Percentiles rank a stretch among this genome's conserved stretches.
These are phyloP conservation scores for Pseudorectes ferrugineus DNA, from an alignment of 2,113 vertebrate species.

Conservation along the genomic window DNA sequence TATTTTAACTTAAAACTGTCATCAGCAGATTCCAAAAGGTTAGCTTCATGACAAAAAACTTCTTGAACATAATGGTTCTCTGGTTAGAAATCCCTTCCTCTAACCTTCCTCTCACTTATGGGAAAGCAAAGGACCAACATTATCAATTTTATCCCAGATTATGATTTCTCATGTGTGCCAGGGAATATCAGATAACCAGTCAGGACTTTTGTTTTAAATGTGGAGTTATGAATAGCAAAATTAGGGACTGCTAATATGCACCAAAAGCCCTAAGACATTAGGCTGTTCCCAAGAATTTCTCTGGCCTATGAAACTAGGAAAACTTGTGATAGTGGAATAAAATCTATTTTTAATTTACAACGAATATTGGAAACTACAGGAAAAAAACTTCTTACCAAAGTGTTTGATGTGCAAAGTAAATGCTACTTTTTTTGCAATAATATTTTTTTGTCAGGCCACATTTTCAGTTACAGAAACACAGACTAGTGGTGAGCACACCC, in stretches of 20 bases:
- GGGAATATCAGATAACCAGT: background rate
- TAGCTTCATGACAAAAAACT: background rate
- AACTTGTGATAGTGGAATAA: background rate
- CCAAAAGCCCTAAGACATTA: background rate
- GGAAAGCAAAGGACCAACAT: background rate
- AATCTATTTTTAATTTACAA: background rate
- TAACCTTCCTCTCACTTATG: background rate
- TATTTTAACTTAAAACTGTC: slow-evolving; percentile 17
- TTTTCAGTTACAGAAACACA: background rate
- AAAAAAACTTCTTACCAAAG: background rate
- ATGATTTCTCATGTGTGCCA: background rate
- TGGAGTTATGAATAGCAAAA: background rate
- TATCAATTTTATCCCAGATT: background rate
- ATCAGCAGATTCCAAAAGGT: background rate
- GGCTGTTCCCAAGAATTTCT: background rate
- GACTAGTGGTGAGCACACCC: background rate
- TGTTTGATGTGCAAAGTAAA: background rate
- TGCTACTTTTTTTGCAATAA: background rate
- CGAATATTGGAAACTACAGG: background rate
- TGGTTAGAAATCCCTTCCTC: background rate
- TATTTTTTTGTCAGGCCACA: background rate
- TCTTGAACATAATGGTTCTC: background rate
- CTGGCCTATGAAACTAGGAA: background rate
- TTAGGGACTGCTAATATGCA: background rate
- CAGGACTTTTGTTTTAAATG: background rate